Evolutionary conservation across 2,888 invertebrate genomes (phyloP).

Genomic region (Drosophila pegasa): DNA sequence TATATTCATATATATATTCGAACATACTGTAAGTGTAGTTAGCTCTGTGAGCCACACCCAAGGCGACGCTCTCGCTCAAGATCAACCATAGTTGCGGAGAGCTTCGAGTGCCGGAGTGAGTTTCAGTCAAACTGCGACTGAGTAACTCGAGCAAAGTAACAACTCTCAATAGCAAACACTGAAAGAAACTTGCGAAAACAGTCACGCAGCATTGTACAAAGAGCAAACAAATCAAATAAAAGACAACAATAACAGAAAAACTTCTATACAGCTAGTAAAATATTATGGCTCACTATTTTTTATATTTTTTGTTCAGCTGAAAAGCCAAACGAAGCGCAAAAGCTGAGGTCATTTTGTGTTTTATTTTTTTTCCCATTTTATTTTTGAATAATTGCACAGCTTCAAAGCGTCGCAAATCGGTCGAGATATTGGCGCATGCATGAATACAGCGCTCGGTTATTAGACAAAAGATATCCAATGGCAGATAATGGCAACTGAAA

Average conservation of each 20-base stretch:
- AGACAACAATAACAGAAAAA: slow-evolving; percentile 33
- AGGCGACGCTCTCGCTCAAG: slow-evolving; percentile 34
- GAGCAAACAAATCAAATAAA: slow-evolving; percentile 31
- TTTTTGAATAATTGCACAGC: slow-evolving; percentile 63
- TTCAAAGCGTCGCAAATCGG: slow-evolving; percentile 31
- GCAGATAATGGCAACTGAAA: slow-evolving; percentile 35
- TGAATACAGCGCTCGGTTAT: slow-evolving; percentile 30
- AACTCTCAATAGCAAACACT: slow-evolving; percentile 13
- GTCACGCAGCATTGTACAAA: slow-evolving; percentile 66
- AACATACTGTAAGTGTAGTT: slow-evolving; percentile 43
- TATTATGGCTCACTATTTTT: slow-evolving; percentile 30
- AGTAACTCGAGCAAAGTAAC: slow-evolving; percentile 15
- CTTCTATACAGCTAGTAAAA: slow-evolving; percentile 52
- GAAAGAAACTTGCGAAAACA: slow-evolving; percentile 66
- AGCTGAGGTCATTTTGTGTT: slow-evolving; percentile 69
- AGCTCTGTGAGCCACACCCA: slow-evolving; percentile 55
- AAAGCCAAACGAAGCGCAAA: slow-evolving; percentile 41
- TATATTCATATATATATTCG: slow-evolving; percentile 1
- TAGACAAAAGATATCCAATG: slow-evolving; percentile 35
- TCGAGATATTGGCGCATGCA: slow-evolving; percentile 31
- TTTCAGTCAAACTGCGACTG: slow-evolving; percentile 26
- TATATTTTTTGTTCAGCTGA: slow-evolving; percentile 52
- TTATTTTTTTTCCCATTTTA: too few species aligned
- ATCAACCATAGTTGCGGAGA: slow-evolving; percentile 35
- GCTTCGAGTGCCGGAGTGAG: too few species aligned